phyloP scores from a whole-genome alignment of 2,888 invertebrate species.

The Heliconius sara region DNA sequence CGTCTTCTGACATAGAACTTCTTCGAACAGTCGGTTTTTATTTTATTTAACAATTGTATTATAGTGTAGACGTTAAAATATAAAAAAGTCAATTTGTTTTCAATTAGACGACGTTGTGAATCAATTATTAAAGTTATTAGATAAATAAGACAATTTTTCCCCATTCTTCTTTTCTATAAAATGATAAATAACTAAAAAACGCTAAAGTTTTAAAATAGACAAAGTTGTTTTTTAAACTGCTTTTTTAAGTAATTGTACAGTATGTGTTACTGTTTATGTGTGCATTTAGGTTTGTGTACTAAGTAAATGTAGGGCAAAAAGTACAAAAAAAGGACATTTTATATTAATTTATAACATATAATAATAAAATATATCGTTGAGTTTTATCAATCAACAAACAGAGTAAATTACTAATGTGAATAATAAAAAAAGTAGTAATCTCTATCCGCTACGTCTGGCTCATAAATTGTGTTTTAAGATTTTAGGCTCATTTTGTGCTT shows the following conservation, averaged over 20 bases:
- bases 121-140: slow-evolving; percentile 29
- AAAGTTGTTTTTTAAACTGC: background rate
- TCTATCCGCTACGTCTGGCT: background rate
- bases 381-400: background rate
- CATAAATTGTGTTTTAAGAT: too few species aligned
- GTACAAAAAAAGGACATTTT: background rate
- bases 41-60: background rate
- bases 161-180: background rate
- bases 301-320: background rate
- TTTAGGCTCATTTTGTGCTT: background rate
- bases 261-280: background rate
- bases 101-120: slow-evolving; percentile 31
- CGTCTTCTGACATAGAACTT: background rate
- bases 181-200: background rate
- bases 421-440: background rate
- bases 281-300: too few species aligned
- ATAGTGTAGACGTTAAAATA: slow-evolving; percentile 19
- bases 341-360: too few species aligned
- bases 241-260: background rate
- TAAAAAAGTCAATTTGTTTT: slow-evolving; percentile 38
- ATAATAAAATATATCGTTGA: background rate
- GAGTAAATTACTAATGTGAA: background rate
- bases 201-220: background rate
- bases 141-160: background rate
- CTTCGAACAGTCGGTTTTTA: background rate